Evolutionary conservation across 2,888 invertebrate species (phyloP).

Genomic region (Pachliopta kotzebuea): DNA sequence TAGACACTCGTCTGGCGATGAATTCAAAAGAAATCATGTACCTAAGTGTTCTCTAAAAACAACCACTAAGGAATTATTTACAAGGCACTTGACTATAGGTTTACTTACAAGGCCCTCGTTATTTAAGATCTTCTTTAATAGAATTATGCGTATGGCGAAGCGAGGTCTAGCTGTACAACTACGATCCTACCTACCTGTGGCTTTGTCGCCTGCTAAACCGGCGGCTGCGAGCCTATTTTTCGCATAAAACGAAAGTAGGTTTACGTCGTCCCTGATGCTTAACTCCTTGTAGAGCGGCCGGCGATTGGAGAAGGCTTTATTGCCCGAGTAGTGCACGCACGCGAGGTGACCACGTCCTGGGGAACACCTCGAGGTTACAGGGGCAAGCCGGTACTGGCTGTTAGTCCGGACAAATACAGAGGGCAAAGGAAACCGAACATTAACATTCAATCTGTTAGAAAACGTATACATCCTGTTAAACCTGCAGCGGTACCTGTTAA

Average conservation of each 20-base stretch:
- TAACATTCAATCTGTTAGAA: conserved; percentile 33
- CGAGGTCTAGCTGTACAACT: conserved; percentile 64
- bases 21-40: background rate
- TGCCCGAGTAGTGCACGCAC: conserved; percentile 91
- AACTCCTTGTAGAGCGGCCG: conserved; percentile 86
- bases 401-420: conserved; percentile 55
- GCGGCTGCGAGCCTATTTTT: conserved; percentile 87
- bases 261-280: conserved; percentile 91
- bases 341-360: conserved; percentile 91
- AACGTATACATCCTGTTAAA: conserved; percentile 32
- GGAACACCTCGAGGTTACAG: conserved; percentile 71
- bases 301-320: conserved; percentile 88
- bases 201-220: conserved; percentile 70
- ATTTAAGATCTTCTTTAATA: conserved; percentile 61
- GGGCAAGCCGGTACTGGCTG: conserved; percentile 59
- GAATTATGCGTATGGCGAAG: conserved; percentile 68
- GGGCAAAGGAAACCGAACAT: conserved; percentile 33
- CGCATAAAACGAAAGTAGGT: conserved; percentile 92
- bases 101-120: conserved; percentile 32
- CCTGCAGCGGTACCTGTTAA: conserved; percentile 81
- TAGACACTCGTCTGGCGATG: background rate
- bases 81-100: conserved; percentile 18
- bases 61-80: conserved; percentile 21
- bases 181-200: conserved; percentile 70
- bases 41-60: conserved; percentile 11